phyloP scores from a whole-genome alignment of 1,140 invertebrate genomes.

The Caenorhabditis inopinata region DNA sequence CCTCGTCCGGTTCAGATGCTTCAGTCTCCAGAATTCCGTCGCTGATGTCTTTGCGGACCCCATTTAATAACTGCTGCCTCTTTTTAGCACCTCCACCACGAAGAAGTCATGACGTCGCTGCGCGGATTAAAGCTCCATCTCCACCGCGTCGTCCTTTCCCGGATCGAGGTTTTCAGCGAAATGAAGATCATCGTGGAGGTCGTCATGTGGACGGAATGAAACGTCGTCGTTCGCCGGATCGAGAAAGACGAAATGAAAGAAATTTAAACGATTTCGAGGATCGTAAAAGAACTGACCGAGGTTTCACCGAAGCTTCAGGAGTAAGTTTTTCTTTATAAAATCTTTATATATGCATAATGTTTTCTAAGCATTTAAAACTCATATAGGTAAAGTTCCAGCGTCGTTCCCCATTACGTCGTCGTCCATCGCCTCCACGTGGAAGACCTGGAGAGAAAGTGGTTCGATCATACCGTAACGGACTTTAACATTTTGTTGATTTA shows the following conservation, averaged over 20 bases:
- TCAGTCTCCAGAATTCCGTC: conserved; percentile 12
- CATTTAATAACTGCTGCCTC: conserved; percentile 19
- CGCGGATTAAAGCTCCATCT: background rate
- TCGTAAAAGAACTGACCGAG: background rate
- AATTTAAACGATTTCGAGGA: background rate
- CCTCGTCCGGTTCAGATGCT: conserved; percentile 14
- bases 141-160: background rate
- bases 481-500: too few relatives aligned
- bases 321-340: background rate
- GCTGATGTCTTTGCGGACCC: conserved; percentile 25
- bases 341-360: too few relatives aligned
- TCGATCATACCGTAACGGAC: conserved; percentile 9
- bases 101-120: background rate
- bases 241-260: background rate
- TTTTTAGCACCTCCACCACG: conserved; percentile 1
- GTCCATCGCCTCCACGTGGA: conserved; percentile 8
- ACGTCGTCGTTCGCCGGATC: background rate
- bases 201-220: background rate
- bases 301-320: background rate
- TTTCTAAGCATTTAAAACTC: too few relatives aligned
- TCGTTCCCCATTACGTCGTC: conserved; percentile 10
- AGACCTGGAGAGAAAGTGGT: conserved; percentile 9
- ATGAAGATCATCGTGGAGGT: background rate
- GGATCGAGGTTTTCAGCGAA: background rate
- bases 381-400: too few relatives aligned